Percentiles rank a stretch among this genome's conserved stretches.
Conservation (phyloP, 2,113 vertebrate species). For the Dascyllus trimaculatus region DNA sequence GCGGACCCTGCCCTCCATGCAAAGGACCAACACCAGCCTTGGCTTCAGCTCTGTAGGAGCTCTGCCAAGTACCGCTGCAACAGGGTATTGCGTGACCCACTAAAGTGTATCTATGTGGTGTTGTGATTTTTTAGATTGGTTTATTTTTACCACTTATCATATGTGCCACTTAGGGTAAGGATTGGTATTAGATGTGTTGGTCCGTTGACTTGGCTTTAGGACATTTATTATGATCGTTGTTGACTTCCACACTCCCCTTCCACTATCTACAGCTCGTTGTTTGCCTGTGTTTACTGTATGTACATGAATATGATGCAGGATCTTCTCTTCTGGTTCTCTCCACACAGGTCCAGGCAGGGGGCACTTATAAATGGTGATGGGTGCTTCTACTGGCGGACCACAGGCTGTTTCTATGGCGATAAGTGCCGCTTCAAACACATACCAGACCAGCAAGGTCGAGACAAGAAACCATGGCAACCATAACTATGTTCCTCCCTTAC, state of each 20-base stretch:
- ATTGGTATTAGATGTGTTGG: no score
- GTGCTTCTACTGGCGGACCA: slow-evolving; percentile 61
- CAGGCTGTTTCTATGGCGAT: slow-evolving; percentile 51
- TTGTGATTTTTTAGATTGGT: not conserved
- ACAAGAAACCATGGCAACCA: slow-evolving; percentile 24
- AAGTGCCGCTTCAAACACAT: slow-evolving; percentile 60
- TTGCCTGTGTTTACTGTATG: no score
- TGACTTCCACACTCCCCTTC: no score
- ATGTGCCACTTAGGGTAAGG: no score
- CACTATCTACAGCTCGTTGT: no score
- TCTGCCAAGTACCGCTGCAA: slow-evolving; percentile 4
- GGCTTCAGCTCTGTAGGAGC: not conserved
- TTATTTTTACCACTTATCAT: no score
- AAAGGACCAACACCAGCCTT: slow-evolving; percentile 36
- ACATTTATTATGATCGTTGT: no score
- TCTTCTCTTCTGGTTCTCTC: not conserved
- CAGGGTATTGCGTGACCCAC: not conserved
- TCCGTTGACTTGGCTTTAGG: no score
- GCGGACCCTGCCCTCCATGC: not conserved
- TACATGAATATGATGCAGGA: not conserved
- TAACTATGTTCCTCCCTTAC: not conserved
- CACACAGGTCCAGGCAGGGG: slow-evolving; percentile 29
- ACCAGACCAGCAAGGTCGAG: slow-evolving; percentile 37
- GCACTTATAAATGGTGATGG: not conserved
- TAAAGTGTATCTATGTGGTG: not conserved